Base-by-base conservation (phyloP, 1,140 invertebrate genomes). In the Drosophila ogumai region DNA sequence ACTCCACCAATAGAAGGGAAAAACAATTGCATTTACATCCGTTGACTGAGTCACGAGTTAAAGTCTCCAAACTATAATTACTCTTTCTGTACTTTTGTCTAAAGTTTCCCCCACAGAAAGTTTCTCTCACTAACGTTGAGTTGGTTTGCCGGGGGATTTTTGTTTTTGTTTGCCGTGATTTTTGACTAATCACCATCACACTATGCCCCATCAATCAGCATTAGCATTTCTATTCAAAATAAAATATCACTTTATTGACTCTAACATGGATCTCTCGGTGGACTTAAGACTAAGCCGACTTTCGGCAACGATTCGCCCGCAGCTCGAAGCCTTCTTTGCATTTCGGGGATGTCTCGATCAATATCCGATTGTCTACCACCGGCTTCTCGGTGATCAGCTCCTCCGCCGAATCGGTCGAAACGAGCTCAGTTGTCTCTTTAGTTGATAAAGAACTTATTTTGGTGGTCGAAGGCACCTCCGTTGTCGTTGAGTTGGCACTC, bases 251-350 rank as follows among this genome's bases (percentile, higher is more conserved):
- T 72, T 72, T 72, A 72, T 72, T 72, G 65, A 50, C 34, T 55
- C 4, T 43, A 67, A 34, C 36, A 72, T 59, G 12, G 9, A 55
- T 56, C n/a, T 58, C 56, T 55, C 10, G 25, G 28, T 5, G 15
- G 13, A 36, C 61, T 69, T 46, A 19, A 41, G 28, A 44, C 65
- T 65, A 86, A 12, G 82, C 82, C 9, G 79, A 22, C 49, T 57
- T 55, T 15, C 82, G 71, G 63, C 82, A 87, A 1, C 80, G 80
- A 13, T 87, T 81, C 25, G 55, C 79, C 12, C 64, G 57, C 19
- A 87, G 47, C 28, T 69, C 61, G 8, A 52, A 76, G 44, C 84
- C 84, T 0, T 34, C 43, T 13, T 47, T 57, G 65, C 82, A 86
- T 4, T 54, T 40, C 1, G 58, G 69, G 17, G 64, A 10, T 10